Base-by-base conservation (phyloP, 2,888 invertebrate genomes). In the Philaethria dido region DNA sequence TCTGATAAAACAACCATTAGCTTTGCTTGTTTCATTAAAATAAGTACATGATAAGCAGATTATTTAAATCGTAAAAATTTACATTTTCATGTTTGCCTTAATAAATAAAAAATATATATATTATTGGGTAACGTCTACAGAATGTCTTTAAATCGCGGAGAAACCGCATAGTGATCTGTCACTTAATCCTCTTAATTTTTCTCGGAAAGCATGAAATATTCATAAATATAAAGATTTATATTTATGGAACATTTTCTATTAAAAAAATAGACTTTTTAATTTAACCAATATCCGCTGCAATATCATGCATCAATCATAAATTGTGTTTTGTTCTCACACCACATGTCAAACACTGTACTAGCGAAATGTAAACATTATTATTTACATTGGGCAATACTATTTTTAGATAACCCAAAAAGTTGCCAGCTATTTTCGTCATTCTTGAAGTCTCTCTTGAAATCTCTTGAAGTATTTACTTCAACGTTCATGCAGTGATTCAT, bases 301-400 rank as follows among this genome's bases (percentile, higher is more conserved):
- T 57, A n/a, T 60, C 62, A 55, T 73, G 73, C 69, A 72, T 68
- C 69, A 63, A 61, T 52, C 62, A 72, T 74, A 74, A 75, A 74
- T 68, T 61, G 57, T 69, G 69, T 67, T 74, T 72, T 73, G 74
- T 73, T 73, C 73, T 74, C 72, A 71, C 72, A 66, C 68, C 72
- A 67, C 74, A 72, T 76, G 77, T 78, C 75, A 76, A 77, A 77
- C 75, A 75, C 69, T 70, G 75, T 72, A 74, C 70, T 64, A 76
- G 71, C 71, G 63, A 73, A 77, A 77, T 67, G 75, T 80, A 79
- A 79, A 80, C 78, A 78, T 71, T 66, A 72, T 74, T 77, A 77
- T 80, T 78, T 78, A 77, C 77, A 75, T 76, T 73, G 33, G 57
- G 62, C 44, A 61, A 65, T 71, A 69, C 72, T 78, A 77, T 77